Evolutionary conservation across 1,140 invertebrate genomes (phyloP).

Genomic region (Antheraea mylitta): DNA sequence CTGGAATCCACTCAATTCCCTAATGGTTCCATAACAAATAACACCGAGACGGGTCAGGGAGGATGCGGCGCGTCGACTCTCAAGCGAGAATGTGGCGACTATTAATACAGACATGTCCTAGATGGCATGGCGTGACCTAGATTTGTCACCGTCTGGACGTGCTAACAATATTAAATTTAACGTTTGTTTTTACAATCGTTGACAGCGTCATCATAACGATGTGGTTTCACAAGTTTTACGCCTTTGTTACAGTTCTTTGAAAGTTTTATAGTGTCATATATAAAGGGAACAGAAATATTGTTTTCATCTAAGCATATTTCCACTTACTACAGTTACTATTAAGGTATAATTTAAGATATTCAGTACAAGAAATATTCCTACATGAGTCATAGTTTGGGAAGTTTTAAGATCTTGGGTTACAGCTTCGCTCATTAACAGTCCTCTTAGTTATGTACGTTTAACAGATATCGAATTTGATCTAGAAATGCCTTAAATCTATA

Average conservation of each 20-base stretch:
- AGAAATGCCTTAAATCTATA: too few species aligned
- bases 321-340: too few species aligned
- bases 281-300: not conserved
- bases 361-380: too few species aligned
- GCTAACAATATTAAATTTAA: constrained; percentile 22
- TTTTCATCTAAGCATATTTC: not conserved
- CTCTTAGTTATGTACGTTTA: too few species aligned
- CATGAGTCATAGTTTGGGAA: too few species aligned
- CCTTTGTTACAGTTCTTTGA: constrained; percentile 1
- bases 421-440: too few species aligned
- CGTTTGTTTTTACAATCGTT: constrained; percentile 7
- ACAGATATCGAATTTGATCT: too few species aligned
- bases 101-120: constrained; percentile 29
- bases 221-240: not conserved
- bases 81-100: constrained; percentile 17
- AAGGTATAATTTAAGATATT: too few species aligned
- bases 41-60: constrained; percentile 15
- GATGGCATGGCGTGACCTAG: constrained; percentile 23
- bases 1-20: constrained; percentile 44
- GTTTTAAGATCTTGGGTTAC: too few species aligned
- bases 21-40: constrained; percentile 43
- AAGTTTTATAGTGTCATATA: not conserved
- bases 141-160: constrained; percentile 22
- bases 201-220: not conserved
- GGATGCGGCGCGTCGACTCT: not conserved